Evolutionary conservation across 2,888 invertebrate genomes (phyloP), one percentile per base, ranked within the genome.

Genomic region (Priapulus caudatus): DNA sequence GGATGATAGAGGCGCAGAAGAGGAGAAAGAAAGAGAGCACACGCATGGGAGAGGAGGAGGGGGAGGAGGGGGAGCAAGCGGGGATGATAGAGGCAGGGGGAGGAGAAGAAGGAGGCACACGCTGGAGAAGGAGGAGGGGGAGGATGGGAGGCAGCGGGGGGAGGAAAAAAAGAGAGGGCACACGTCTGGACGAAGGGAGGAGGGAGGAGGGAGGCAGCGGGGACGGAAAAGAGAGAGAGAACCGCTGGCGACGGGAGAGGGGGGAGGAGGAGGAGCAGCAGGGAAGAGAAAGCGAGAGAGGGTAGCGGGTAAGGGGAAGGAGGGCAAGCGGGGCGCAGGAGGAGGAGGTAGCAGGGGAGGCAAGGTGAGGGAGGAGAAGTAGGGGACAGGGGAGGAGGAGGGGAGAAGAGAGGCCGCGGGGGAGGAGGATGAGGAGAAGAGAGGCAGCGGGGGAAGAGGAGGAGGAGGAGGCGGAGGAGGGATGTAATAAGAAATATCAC

Each of bases 101-200:
- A 33, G n/a, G 33, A 33, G n/a, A n/a, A 33, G n/a, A n/a, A 33
- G n/a, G 33, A 33, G n/a, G 33, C 10, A 33, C 10, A 33, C 10
- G 33, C 10, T 10, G 33, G n/a, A 33, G 33, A 33, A 33, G 33
- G n/a, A 33, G 33, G n/a, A 33, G 33, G n/a, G n/a, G 33, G n/a
- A 33, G 33, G n/a, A 33, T 10, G n/a, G n/a, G 33, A 33, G n/a
- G 33, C 10, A 33, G 33, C 10, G n/a, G 33, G n/a, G n/a, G 33
- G n/a, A 33, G 33, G n/a, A 33, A n/a, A 33, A 33, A n/a, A 33
- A 33, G 33, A 33, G n/a, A n/a, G n/a, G n/a, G 33, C 10, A 33
- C 10, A 33, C 10, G 33, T 10, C 10, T 10, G n/a, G n/a, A n/a
- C 10, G n/a, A 67, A 33, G n/a, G 33, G n/a, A 33, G 33, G n/a